These are phyloP conservation scores for Callinectes sapidus DNA, from an alignment of 2,888 invertebrate genomes.

Conservation along the genomic window DNA sequence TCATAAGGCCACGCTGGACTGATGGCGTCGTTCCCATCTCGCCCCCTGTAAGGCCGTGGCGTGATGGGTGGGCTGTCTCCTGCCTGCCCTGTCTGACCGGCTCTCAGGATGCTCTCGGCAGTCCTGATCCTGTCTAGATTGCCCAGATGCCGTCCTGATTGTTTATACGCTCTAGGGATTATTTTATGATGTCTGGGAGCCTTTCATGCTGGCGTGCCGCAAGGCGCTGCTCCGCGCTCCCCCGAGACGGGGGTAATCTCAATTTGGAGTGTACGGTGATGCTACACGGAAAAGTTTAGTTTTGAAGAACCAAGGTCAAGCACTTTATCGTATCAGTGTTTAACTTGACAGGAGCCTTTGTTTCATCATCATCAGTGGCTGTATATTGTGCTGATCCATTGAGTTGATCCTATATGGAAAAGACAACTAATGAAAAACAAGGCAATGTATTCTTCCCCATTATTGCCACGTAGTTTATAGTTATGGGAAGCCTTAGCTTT, in stretches of 20 bases:
- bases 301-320: neutral
- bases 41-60: conserved; percentile 50
- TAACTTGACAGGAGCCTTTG: neutral
- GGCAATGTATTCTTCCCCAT: neutral
- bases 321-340: neutral
- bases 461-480: neutral
- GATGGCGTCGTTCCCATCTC: conserved; percentile 54
- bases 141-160: conserved; percentile 42
- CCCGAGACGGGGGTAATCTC: neutral
- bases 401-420: neutral
- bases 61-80: conserved; percentile 60
- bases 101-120: conserved; percentile 31
- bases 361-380: neutral
- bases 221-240: neutral
- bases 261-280: neutral
- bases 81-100: conserved; percentile 39
- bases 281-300: neutral
- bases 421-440: too few species aligned
- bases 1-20: conserved; percentile 56
- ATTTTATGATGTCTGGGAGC: conserved; percentile 37
- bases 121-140: conserved; percentile 42
- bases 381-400: neutral
- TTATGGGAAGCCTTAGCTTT: neutral
- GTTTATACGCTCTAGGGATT: conserved; percentile 44
- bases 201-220: neutral